phyloP scores from a whole-genome alignment of 2,797 vertebrate genomes.

The Phaenicophaeus curvirostris region DNA sequence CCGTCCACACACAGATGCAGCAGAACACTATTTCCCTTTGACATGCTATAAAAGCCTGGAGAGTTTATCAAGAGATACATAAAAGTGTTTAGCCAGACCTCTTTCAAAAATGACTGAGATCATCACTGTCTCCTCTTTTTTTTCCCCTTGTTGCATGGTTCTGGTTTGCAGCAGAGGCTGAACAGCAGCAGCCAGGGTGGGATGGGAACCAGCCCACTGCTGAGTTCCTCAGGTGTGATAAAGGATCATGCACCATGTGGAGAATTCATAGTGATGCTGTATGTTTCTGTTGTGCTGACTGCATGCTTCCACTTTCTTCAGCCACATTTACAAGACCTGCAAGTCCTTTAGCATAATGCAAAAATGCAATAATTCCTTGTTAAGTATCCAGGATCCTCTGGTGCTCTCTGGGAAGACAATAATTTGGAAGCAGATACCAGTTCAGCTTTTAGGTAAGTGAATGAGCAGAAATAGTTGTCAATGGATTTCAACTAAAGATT shows the following conservation, averaged over 20 bases:
- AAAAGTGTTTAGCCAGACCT: not conserved
- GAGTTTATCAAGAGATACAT: not conserved
- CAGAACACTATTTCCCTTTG: not conserved
- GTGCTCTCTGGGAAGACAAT: not conserved
- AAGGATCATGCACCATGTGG: not conserved
- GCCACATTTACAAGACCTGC: not conserved
- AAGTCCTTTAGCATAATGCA: not conserved
- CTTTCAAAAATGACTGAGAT: not conserved
- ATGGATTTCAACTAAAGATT: not conserved
- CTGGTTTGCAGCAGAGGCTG: not conserved
- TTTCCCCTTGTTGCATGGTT: not conserved
- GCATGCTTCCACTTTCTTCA: not conserved
- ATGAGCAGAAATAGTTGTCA: not conserved
- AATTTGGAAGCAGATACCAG: not conserved
- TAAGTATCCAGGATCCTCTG: not conserved
- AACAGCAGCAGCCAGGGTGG: not conserved
- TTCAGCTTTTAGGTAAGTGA: not conserved
- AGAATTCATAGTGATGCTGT: not conserved
- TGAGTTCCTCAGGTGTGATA: not conserved
- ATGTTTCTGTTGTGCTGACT: not conserved
- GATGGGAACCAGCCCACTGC: not conserved
- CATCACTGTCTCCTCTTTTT: not conserved
- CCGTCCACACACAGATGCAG: not conserved
- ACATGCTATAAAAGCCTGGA: not conserved
- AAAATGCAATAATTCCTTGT: not conserved